phyloP scores from a whole-genome alignment of 2,888 invertebrate genomes.

The Acronicta leporina region DNA sequence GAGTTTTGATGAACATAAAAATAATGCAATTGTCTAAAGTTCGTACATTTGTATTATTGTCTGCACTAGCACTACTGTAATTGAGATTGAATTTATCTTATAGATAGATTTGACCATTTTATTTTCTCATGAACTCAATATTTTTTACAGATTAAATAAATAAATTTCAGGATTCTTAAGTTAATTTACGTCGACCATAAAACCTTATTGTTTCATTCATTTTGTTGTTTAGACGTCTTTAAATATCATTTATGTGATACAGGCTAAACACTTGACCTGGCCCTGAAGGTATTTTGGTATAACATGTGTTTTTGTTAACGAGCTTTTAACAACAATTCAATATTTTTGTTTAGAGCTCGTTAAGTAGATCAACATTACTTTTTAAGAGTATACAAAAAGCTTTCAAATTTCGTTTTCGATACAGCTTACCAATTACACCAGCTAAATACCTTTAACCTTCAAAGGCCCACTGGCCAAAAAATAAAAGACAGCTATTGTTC shows the following conservation, averaged over 20 bases:
- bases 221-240: too few relatives aligned
- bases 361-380: too few relatives aligned
- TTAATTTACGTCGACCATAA: neutral
- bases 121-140: neutral
- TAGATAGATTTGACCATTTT: slow-evolving; percentile 25
- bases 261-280: too few relatives aligned
- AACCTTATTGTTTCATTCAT: too few relatives aligned
- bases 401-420: neutral
- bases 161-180: neutral
- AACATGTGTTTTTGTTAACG: too few relatives aligned
- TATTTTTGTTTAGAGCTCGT: too few relatives aligned
- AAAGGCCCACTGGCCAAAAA: neutral
- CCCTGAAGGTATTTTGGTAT: too few relatives aligned
- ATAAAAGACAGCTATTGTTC: neutral
- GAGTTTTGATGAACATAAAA: slow-evolving; percentile 40
- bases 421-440: neutral
- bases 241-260: too few relatives aligned
- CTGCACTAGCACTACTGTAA: slow-evolving; percentile 35
- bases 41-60: slow-evolving; percentile 47
- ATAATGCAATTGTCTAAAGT: slow-evolving; percentile 41
- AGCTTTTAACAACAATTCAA: too few relatives aligned
- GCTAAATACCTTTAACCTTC: neutral
- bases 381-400: neutral
- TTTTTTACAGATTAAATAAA: neutral
- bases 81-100: slow-evolving; percentile 42